Evolutionary conservation across 2,888 invertebrate species (phyloP).

Genomic region (Agrenia bidenticulata): DNA sequence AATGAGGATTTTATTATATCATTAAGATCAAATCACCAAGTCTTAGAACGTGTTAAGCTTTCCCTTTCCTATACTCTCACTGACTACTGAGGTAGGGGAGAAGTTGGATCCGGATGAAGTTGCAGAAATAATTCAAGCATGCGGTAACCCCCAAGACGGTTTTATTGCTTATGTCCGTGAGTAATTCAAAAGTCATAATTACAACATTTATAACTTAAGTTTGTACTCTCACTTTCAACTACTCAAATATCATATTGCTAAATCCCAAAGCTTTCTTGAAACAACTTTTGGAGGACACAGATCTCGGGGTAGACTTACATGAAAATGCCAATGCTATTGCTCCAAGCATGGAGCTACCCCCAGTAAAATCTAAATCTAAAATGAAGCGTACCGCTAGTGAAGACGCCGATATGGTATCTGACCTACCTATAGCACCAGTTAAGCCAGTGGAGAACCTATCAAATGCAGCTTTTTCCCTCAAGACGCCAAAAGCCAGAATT

Average conservation of each 20-base stretch:
- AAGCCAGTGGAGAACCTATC: not conserved
- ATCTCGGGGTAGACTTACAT: not conserved
- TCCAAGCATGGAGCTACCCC: too few species aligned
- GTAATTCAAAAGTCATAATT: slow-evolving; percentile 1
- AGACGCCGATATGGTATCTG: not conserved
- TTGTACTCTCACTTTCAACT: too few species aligned
- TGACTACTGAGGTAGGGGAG: slow-evolving; percentile 29
- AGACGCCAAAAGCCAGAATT: not conserved
- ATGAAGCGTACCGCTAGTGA: not conserved
- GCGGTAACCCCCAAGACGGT: slow-evolving; percentile 24
- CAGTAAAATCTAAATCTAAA: too few species aligned
- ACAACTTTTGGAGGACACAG: not conserved
- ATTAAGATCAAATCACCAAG: slow-evolving; percentile 1
- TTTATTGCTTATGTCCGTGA: slow-evolving; percentile 29
- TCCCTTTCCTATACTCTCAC: not conserved
- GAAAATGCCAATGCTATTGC: too few species aligned
- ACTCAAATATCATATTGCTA: too few species aligned
- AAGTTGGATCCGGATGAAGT: slow-evolving; percentile 33
- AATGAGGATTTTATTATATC: not conserved
- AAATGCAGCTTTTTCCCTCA: not conserved
- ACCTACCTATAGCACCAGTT: too few species aligned
- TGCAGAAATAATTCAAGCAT: slow-evolving; percentile 27
- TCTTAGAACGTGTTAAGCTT: not conserved
- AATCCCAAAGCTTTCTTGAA: not conserved
- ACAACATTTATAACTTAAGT: not conserved